Evolutionary conservation across 2,888 invertebrate species (phyloP), one percentile per base, ranked within the genome.

Genomic region (Eumerus sabulonum): DNA sequence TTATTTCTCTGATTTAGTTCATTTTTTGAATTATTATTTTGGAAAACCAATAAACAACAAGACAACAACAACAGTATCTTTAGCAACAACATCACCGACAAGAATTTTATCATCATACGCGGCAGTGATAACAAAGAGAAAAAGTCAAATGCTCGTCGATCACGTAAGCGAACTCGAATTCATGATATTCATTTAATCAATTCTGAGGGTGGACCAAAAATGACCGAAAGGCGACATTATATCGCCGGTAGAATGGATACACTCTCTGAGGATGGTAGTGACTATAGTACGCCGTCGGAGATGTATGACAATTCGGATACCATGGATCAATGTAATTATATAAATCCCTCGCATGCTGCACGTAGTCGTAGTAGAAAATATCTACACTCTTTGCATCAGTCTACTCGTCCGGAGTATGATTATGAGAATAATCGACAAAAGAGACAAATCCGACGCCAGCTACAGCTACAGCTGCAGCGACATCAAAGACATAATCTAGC

Each of bases 1-100:
- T 89, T 89, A 88, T 89, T 89, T 89, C 89, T 89, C 88, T 89
- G 89, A 89, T 89, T 89, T 89, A 88, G 89, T 89, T 89, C 85
- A 85, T 86, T 84, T 86, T 87, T 87, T 36, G 84, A 76, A 82
- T 82, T 82, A 82, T 85, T 84, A 83, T 57, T 85, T 85, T 85
- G 82, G 53, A 83, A 76, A 81, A 45, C 54, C 42, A 81, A 81
- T 71, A 76, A 72, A 64, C 67, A 51, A 76, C 60, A 67, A 38
- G 70, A 64, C 44, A 70, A 50, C 47, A 76, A 59, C 48, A 76
- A 64, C 53, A 70, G 40, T 42, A 73, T 42, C 44, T 64, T 35
- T 5, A 77, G 42, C 13, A 76, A 57, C 44, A 74, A 57, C 57
- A 56, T 71, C 60, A 71, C 71, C 47, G 64, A 73, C 45, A 81